These are phyloP conservation scores for Pelmatolapia mariae DNA, from an alignment of 2,113 vertebrate species.

Conservation along the genomic window DNA sequence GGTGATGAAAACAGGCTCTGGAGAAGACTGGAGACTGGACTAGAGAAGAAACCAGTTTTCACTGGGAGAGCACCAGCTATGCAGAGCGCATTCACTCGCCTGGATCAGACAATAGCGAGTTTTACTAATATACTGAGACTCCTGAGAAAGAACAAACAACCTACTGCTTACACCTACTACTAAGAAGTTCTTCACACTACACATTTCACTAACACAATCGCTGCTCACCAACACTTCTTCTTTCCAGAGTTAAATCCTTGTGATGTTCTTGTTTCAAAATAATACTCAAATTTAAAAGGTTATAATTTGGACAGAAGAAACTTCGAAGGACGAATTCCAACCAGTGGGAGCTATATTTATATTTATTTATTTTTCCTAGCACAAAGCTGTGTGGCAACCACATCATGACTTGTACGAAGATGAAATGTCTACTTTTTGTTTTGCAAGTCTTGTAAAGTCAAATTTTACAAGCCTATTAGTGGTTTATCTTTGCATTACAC, in stretches of 20 bases:
- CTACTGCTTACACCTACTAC: not conserved
- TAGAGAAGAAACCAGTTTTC: not conserved
- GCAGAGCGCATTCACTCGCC: not conserved
- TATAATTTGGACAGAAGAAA: not conserved
- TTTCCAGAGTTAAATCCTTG: not conserved
- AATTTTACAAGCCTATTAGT: not conserved
- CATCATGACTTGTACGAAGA: not conserved
- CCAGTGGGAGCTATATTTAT: not conserved
- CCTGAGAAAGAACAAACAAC: not conserved
- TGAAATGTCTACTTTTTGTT: not conserved
- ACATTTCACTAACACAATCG: not conserved
- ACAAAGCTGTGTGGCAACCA: not conserved
- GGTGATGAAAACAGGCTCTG: not conserved
- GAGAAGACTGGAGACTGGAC: no score
- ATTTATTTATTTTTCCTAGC: not conserved
- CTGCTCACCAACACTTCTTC: not conserved
- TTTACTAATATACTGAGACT: not conserved
- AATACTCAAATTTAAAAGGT: not conserved
- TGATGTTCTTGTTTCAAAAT: not conserved
- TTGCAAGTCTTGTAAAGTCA: not conserved
- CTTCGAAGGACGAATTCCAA: not conserved
- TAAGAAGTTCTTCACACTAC: not conserved
- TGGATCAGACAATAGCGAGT: not conserved
- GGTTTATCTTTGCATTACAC: not conserved
- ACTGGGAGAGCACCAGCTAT: not conserved